These are phyloP conservation scores for Hapalemur alaotrensis DNA, from an alignment of 2,797 vertebrate species.

Conservation along the genomic window DNA sequence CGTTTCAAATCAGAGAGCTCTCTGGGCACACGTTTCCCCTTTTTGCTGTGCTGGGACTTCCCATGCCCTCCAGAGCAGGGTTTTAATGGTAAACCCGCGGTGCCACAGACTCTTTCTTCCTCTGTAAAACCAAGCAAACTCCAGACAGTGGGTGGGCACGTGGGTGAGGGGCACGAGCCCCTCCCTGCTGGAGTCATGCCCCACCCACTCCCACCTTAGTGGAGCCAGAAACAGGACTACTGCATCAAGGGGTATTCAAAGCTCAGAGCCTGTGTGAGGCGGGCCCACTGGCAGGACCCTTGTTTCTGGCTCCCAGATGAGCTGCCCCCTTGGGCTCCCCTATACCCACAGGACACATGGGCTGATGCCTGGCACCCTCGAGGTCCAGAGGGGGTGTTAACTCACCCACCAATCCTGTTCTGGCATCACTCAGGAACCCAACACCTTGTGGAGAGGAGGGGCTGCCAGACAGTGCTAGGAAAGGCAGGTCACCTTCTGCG, in stretches of 20 bases:
- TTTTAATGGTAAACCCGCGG: not conserved
- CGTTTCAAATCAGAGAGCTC: not conserved
- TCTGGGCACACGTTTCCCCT: not conserved
- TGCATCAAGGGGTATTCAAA: not conserved
- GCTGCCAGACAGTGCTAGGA: not conserved
- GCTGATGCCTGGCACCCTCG: rapidly evolving
- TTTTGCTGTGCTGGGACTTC: not conserved
- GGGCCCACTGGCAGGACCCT: not conserved
- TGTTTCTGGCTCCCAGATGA: rapidly evolving
- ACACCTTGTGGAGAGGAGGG: rapidly evolving
- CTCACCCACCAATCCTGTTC: not conserved
- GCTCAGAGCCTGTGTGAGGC: rapidly evolving
- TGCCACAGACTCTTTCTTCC: not conserved
- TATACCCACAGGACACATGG: not conserved
- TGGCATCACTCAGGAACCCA: not conserved
- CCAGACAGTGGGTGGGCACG: not conserved
- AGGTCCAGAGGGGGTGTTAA: not conserved
- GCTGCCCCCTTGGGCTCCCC: not conserved
- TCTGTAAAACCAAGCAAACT: not conserved
- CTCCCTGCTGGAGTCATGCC: not conserved
- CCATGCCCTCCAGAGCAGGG: not conserved
- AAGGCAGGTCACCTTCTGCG: not conserved
- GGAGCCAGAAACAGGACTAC: not conserved
- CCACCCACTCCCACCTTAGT: rapidly evolving
- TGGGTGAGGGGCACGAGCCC: no score